These are phyloP conservation scores for Glaucomys volans DNA, from an alignment of 2,113 vertebrate species.

Conservation along the genomic window DNA sequence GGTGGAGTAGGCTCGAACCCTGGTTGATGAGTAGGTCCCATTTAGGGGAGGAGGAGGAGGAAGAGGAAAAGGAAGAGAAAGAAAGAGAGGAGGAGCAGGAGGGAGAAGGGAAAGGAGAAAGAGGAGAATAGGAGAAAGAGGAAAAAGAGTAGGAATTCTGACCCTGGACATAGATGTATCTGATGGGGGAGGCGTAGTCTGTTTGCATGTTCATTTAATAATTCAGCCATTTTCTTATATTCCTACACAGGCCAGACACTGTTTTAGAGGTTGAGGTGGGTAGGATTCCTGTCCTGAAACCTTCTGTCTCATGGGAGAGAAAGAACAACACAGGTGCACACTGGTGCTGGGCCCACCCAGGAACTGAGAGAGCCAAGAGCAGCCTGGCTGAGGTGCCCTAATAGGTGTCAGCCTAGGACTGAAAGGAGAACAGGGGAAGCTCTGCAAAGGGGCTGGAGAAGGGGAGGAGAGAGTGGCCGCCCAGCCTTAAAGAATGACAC, in stretches of 20 bases:
- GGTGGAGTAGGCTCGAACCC: not conserved
- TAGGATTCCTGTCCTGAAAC: not conserved
- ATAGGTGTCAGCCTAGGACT: accelerated
- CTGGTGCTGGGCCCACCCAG: too few relatives aligned
- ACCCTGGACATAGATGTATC: not conserved
- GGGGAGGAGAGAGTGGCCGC: too few relatives aligned
- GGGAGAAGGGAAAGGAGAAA: not conserved
- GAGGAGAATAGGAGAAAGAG: not conserved
- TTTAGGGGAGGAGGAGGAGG: too few relatives aligned
- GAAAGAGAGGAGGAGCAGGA: not conserved
- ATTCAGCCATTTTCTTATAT: not conserved
- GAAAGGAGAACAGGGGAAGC: not conserved
- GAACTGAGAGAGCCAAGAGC: not conserved
- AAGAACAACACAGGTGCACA: too few relatives aligned
- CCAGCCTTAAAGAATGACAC: not conserved
- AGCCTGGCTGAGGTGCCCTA: accelerated
- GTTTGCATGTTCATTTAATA: not conserved
- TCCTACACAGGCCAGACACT: not conserved
- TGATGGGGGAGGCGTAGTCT: not conserved
- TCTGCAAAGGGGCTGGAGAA: not conserved
- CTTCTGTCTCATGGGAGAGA: not conserved
- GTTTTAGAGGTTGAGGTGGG: not conserved
- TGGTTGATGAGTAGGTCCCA: too few relatives aligned
- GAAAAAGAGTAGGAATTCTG: not conserved
- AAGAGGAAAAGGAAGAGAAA: not conserved